phyloP scores from a whole-genome alignment of 2,797 vertebrate genomes.

The Phataginus tetradactyla region DNA sequence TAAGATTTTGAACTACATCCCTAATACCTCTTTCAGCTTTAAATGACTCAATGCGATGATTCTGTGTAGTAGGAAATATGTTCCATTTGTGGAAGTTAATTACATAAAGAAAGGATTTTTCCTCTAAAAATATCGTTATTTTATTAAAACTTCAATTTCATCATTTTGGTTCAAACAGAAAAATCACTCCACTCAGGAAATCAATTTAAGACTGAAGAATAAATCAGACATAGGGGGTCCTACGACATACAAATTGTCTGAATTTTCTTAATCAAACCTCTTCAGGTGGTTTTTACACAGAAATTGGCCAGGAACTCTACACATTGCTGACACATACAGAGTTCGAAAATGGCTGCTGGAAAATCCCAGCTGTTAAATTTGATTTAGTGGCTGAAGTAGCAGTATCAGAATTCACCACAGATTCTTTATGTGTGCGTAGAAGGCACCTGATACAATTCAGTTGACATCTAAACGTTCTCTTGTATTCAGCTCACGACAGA shows the following conservation, averaged over 20 bases:
- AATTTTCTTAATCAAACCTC: neutral
- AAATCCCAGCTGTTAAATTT: neutral
- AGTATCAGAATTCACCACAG: neutral
- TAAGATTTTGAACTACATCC: neutral
- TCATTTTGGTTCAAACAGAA: conserved; percentile 40
- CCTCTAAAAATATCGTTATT: conserved; percentile 49
- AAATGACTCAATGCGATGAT: neutral
- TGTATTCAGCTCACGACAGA: neutral
- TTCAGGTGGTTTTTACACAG: neutral
- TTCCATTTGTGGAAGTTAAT: conserved; percentile 1
- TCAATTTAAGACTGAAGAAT: neutral
- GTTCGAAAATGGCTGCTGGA: neutral
- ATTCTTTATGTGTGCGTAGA: neutral
- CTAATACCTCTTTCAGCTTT: neutral
- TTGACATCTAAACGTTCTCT: too few species aligned
- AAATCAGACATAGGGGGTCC: neutral
- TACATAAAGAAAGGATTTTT: conserved; percentile 10
- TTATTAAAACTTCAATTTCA: conserved; percentile 34
- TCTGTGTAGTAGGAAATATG: neutral
- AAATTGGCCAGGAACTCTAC: neutral
- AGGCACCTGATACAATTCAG: neutral
- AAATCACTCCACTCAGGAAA: conserved; percentile 62
- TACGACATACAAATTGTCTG: neutral
- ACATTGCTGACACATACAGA: neutral
- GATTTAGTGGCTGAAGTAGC: neutral